Base-by-base conservation (phyloP, 2,113 vertebrate genomes). In the Regulus satrapa region DNA sequence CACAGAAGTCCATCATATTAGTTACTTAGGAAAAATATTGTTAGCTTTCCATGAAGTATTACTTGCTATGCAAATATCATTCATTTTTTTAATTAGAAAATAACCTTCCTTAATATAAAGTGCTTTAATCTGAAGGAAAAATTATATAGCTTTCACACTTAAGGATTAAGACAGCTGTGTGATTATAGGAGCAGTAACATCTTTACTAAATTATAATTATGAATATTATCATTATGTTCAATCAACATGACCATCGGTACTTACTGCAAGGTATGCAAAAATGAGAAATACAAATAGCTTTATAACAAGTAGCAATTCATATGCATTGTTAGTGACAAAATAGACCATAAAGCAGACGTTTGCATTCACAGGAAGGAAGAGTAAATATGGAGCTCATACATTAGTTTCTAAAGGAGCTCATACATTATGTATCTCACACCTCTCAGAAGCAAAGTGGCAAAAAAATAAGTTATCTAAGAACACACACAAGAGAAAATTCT, bases 261-360 rank as follows among this genome's bases (percentile, higher is more conserved):
- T 73, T 81, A 85, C 20, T 71, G 31, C 23, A 75, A 84, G 41
- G n/a, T 90, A 74, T 38, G 52, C 45, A 95, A 75, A 95, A 94
- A 75, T 36, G 45, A 52, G 43, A 91, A 82, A 69, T 54, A 76
- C 51, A 88, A 95, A 75, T 36, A 89, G 18, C 52, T 81, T 85
- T 82, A 58, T 69, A 77, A 73, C 20, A 85, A 91, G 55, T 36
- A 73, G n/a, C 17, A 38, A 64, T 81, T 88, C 43, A 48, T 61
- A 83, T 46, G 59, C 41, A 88, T 85, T 91, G 38, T 89, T 94
- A 81, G 67, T 66, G 43, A 32, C 34, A 96, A 96, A 94, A 90
- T 8, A 82, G 59, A 66, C 23, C 68, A 55, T 76, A 84, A 95
- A 73, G 43, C 28, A 71, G 48, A 92, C 38, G 16, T 71, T 45